phyloP scores from a whole-genome alignment of 2,888 invertebrate genomes.

The Cryptus viduatorius region DNA sequence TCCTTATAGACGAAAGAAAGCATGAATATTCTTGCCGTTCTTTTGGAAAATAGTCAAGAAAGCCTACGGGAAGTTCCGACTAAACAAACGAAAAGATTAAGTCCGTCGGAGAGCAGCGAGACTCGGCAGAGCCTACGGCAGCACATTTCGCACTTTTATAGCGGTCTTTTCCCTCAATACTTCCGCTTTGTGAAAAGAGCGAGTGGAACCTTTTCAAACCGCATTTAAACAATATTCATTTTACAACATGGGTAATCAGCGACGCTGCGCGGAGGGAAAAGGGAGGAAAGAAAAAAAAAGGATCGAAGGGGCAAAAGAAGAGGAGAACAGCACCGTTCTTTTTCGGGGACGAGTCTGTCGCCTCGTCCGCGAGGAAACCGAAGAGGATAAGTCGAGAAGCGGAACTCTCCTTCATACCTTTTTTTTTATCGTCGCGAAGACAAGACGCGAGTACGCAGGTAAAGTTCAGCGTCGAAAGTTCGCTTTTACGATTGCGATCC shows the following conservation, averaged over 20 bases:
- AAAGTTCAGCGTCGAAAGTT: constrained; percentile 48
- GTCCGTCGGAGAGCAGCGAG: constrained; percentile 31
- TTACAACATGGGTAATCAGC: constrained; percentile 75
- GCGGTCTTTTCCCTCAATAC: constrained; percentile 48
- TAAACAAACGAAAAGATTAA: constrained; percentile 58
- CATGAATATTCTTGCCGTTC: too few relatives aligned
- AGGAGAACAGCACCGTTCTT: constrained; percentile 32
- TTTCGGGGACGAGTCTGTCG: constrained; percentile 38
- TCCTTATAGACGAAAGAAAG: too few relatives aligned
- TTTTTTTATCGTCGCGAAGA: constrained; percentile 29
- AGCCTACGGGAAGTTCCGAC: background rate
- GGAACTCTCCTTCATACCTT: constrained; percentile 38
- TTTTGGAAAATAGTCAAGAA: background rate
- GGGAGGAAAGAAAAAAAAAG: background rate
- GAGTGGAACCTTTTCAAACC: constrained; percentile 74
- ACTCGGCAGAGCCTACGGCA: constrained; percentile 4
- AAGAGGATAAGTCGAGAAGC: constrained; percentile 58
- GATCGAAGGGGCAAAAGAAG: constrained; percentile 23
- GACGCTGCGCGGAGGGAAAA: constrained; percentile 13
- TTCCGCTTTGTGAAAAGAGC: constrained; percentile 29
- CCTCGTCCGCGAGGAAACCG: background rate
- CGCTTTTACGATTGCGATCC: constrained; percentile 53
- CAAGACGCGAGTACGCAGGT: constrained; percentile 39
- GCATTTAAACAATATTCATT: constrained; percentile 78
- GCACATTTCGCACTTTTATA: constrained; percentile 65